Evolutionary conservation across 2,113 vertebrate species (phyloP).

Genomic region (Sceloporus tristichus): DNA sequence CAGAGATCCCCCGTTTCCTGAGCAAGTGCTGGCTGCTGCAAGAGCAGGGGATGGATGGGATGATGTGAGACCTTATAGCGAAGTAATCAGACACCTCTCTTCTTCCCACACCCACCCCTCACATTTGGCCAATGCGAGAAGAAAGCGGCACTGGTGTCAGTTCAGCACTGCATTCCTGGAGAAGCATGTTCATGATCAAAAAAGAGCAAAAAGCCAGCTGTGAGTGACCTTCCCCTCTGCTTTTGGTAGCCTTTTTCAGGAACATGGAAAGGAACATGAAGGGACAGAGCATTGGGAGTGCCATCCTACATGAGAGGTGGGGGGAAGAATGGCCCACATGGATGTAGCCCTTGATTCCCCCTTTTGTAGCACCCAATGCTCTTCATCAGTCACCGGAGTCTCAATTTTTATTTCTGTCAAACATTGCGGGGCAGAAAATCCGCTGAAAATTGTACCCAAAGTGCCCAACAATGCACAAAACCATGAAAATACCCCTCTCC

Average conservation of each 20-base stretch:
- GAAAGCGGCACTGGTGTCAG: not conserved
- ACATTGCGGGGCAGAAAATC: too few relatives aligned
- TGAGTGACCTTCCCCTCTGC: not conserved
- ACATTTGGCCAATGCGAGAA: constrained; percentile 3
- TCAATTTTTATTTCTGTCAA: too few relatives aligned
- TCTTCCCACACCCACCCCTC: not conserved
- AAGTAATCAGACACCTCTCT: constrained; percentile 31
- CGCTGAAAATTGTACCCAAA: too few relatives aligned
- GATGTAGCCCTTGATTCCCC: too few relatives aligned
- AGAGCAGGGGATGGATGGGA: not conserved
- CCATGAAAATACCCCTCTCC: too few relatives aligned
- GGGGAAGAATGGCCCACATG: too few relatives aligned
- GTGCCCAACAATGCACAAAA: too few relatives aligned
- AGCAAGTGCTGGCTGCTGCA: constrained; percentile 1
- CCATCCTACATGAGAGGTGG: too few relatives aligned
- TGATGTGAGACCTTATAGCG: constrained; percentile 23
- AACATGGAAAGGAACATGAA: not conserved
- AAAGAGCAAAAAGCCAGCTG: not conserved
- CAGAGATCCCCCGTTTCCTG: not conserved
- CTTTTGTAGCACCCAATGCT: too few relatives aligned
- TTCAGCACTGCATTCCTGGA: constrained; percentile 13
- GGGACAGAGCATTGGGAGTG: too few relatives aligned
- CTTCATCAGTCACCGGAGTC: too few relatives aligned
- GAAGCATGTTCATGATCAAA: not conserved
- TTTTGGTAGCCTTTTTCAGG: not conserved